Evolutionary conservation across 2,113 vertebrate species (phyloP).

Genomic region (Suricata suricatta): DNA sequence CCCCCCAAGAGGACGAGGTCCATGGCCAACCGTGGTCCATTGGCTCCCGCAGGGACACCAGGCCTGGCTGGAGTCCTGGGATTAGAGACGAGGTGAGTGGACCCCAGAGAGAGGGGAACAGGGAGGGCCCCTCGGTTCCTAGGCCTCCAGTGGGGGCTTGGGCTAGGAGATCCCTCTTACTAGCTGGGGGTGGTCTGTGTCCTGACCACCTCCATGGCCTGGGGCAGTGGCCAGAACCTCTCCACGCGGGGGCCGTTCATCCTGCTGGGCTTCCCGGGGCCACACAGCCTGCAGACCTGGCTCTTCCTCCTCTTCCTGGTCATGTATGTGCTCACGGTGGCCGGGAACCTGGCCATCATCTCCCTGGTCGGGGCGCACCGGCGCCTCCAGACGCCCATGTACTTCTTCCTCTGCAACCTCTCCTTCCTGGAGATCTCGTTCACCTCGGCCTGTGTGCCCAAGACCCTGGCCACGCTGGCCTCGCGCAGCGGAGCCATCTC

Average conservation of each 20-base stretch:
- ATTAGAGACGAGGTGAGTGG: background rate
- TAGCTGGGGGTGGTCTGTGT: background rate
- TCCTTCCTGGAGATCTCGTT: conserved; percentile 51
- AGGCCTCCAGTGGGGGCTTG: background rate
- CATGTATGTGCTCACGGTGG: background rate
- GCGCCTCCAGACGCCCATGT: conserved; percentile 36
- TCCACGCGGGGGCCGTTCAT: background rate
- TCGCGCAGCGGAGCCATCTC: background rate
- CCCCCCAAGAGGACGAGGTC: fast-evolving
- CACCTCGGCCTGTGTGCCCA: conserved; percentile 35
- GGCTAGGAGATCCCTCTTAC: background rate
- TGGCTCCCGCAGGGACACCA: too few relatives aligned
- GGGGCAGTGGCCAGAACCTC: background rate
- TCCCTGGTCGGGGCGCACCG: background rate
- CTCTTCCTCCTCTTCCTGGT: conserved; percentile 39
- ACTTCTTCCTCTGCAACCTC: conserved; percentile 38
- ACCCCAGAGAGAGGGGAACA: too few relatives aligned
- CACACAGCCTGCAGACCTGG: background rate
- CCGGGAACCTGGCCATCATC: background rate
- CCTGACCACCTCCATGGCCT: background rate
- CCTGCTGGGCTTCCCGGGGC: conserved; percentile 53
- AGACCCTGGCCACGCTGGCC: conserved; percentile 9
- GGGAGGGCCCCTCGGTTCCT: background rate
- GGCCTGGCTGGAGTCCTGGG: background rate
- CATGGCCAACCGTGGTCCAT: fast-evolving